These are phyloP conservation scores for Yponomeuta sedellus DNA, from an alignment of 2,888 invertebrate genomes.

Conservation along the genomic window DNA sequence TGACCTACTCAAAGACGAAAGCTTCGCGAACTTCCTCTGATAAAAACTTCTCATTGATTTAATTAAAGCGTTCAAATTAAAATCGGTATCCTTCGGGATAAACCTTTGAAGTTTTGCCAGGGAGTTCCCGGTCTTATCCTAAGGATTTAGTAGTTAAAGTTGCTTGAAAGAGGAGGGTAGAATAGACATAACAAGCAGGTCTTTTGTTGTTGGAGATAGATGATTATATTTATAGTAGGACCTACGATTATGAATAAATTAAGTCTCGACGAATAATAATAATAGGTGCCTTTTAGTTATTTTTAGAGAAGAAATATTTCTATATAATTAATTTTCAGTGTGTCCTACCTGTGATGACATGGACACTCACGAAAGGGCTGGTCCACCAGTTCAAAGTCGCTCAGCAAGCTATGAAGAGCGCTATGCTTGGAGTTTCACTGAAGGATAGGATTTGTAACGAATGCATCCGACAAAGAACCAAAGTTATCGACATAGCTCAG, in stretches of 20 bases:
- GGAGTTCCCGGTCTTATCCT: neutral
- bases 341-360: no score
- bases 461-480: no score
- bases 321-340: no score
- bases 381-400: no score
- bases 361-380: no score
- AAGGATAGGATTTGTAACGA: no score
- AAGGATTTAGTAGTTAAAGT: neutral
- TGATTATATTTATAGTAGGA: neutral
- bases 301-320: no score
- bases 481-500: no score
- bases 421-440: no score
- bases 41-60: conserved; percentile 7
- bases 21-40: neutral
- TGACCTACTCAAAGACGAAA: neutral
- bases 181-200: neutral
- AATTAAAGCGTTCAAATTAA: conserved; percentile 10
- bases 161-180: neutral
- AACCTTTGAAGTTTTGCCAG: neutral
- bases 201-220: neutral
- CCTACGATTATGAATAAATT: neutral
- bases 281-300: no score
- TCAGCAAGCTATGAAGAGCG: no score
- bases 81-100: conserved; percentile 1
- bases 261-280: no score